These are phyloP conservation scores for Patiria pectinifera DNA, from an alignment of 53 echinoderm and acorn worm species.

Conservation along the genomic window DNA sequence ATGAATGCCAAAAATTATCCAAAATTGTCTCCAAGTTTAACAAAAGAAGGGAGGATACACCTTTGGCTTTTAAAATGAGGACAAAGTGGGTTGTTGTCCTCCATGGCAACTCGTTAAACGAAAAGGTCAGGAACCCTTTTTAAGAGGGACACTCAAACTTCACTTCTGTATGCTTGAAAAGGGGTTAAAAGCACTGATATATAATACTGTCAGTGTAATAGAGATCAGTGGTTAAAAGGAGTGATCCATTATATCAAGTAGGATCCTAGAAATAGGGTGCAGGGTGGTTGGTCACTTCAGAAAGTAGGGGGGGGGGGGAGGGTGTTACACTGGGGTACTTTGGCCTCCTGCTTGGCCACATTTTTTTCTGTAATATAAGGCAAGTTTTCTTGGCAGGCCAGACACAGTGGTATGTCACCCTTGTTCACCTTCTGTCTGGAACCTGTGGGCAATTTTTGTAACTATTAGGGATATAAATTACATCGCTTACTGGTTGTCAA, in stretches of 20 bases:
- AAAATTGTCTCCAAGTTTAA: too few species aligned
- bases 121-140: too few species aligned
- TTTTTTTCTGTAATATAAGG: background rate
- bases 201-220: background rate
- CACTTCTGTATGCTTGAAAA: too few species aligned
- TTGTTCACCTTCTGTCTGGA: background rate
- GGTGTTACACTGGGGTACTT: background rate
- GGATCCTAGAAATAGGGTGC: background rate
- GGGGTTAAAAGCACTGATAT: too few species aligned
- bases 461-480: background rate
- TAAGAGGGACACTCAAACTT: too few species aligned
- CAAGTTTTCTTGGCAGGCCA: background rate
- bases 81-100: too few species aligned
- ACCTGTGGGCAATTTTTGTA: background rate
- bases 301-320: too few species aligned
- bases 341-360: background rate
- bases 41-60: too few species aligned
- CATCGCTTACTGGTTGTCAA: background rate
- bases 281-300: too few species aligned
- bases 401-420: constrained; percentile 15
- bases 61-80: too few species aligned
- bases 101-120: too few species aligned
- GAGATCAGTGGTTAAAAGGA: background rate
- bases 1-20: too few species aligned
- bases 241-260: background rate